Evolutionary conservation across 1,140 invertebrate species (phyloP), one percentile per base, ranked within the genome.

Genomic region (Drosophila subobscura): DNA sequence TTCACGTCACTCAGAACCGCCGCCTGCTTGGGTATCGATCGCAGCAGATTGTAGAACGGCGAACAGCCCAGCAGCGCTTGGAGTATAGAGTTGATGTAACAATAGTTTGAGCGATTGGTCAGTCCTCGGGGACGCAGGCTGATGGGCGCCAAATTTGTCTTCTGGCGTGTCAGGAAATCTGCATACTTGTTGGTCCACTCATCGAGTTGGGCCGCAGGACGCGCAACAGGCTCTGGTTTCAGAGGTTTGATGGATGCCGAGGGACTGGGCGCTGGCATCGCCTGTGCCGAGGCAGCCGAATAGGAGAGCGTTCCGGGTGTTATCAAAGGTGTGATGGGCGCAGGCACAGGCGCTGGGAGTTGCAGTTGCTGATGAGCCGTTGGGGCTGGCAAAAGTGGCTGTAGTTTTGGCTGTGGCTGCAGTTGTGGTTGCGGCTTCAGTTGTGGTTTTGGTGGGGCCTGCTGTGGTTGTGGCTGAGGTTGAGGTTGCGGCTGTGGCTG

Each of bases 21-120:
- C 78, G 92, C 91, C 56, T 94, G 93, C 79, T 94, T 93, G 5
- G 94, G 94, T 74, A 96, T 91, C 44, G 95, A 94, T 76, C 94
- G 95, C 72, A 99, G 92, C 80, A 98, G 93, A 92, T 98, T 97
- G 90, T 97, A 98, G 92, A 99, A 97, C 0, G 97, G 97, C 14
- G 97, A 96, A 92, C 97, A 99, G 23, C 96, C 97, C 0, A 99
- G 92, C 51, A 99, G 92, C 0, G 97, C 97, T 93, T 98, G 97
- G 37, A 97, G 92, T 60, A 96, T 97, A 27, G 97, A 97, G 92
- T 99, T 99, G 25, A 98, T 97, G 86, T 98, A 99, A 92, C 98
- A 99, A 92, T 97, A 98, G 93, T 98, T 99, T 50, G 96, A 97
- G 53, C 95, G 94, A 92, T 99, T 99, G 40, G 95, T 96, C 12